phyloP scores from a whole-genome alignment of 2,888 invertebrate genomes.

The Drosophila mayaguana region DNA sequence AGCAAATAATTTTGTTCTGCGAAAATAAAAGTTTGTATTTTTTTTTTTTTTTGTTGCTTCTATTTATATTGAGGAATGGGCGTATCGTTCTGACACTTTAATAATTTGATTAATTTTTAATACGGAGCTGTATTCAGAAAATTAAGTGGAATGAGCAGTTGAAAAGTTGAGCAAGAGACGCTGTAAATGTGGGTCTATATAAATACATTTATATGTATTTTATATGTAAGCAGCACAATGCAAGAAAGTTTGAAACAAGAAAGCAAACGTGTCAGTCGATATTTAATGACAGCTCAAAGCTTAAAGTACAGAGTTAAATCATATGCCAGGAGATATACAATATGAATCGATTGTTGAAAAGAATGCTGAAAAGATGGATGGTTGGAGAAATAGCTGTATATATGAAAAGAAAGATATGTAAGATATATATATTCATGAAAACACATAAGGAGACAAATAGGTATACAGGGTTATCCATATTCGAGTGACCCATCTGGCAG shows the following conservation, averaged over 20 bases:
- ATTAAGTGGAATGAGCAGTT: background rate
- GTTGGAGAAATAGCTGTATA: background rate
- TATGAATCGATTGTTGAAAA: background rate
- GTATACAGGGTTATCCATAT: no score
- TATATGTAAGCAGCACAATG: background rate
- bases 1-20: slow-evolving; percentile 34
- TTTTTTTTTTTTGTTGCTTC: slow-evolving; percentile 13
- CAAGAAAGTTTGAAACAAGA: background rate
- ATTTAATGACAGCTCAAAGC: background rate
- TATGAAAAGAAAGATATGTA: no score
- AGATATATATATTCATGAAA: no score
- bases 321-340: no score
- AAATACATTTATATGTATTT: background rate
- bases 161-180: background rate
- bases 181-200: background rate
- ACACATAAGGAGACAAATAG: no score
- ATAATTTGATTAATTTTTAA: slow-evolving; percentile 37
- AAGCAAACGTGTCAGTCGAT: background rate
- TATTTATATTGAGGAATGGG: slow-evolving; percentile 23
- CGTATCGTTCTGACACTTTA: slow-evolving; percentile 39
- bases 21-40: slow-evolving; percentile 41
- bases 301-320: background rate
- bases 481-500: no score
- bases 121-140: background rate
- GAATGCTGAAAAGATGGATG: background rate